These are phyloP conservation scores for Echeneis naucrates DNA, from an alignment of 2,797 vertebrate species.

Conservation along the genomic window DNA sequence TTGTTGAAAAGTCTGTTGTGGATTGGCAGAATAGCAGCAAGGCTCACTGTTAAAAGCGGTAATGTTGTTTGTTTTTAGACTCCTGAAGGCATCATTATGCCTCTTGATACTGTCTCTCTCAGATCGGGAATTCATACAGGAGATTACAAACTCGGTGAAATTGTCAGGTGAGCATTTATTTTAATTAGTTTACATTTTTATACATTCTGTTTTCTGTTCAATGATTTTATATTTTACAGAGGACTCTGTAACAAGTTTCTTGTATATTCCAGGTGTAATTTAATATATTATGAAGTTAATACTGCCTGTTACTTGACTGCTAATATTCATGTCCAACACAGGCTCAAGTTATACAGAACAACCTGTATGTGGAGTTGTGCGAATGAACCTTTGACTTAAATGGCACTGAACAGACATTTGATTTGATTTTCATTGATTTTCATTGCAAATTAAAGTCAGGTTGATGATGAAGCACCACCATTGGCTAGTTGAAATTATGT, in stretches of 20 bases:
- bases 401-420: too few species aligned
- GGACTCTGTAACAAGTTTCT: not conserved
- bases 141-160: conserved; percentile 64
- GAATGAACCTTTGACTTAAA: not conserved
- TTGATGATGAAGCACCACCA: too few species aligned
- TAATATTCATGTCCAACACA: not conserved
- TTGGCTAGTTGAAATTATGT: too few species aligned
- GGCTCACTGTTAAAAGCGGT: not conserved
- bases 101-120: conserved; percentile 49
- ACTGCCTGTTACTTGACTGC: not conserved
- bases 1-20: not conserved
- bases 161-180: conserved; percentile 71
- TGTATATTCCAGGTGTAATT: not conserved
- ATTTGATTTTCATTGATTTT: too few species aligned
- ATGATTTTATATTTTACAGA: not conserved
- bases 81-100: conserved; percentile 70
- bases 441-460: too few species aligned
- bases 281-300: not conserved
- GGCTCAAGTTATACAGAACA: too few species aligned
- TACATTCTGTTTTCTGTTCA: not conserved
- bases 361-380: not conserved
- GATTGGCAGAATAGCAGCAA: not conserved
- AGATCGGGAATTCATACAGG: conserved; percentile 65
- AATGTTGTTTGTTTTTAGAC: conserved; percentile 62
- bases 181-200: not conserved